Percentiles rank a stretch among this genome's conserved stretches.
phyloP scores from a whole-genome alignment of 2,888 invertebrate genomes.

The Clanis bilineata region DNA sequence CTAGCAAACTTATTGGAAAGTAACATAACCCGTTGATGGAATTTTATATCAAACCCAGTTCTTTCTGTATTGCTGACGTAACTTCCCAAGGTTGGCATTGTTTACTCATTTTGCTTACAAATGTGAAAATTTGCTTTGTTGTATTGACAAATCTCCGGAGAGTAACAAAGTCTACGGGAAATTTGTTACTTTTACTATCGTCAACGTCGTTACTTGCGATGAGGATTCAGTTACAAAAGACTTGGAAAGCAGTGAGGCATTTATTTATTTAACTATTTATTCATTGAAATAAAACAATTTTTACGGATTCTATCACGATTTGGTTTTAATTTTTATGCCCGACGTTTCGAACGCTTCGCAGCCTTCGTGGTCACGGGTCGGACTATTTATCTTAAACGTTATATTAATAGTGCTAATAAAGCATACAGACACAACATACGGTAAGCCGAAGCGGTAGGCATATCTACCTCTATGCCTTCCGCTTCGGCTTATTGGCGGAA shows the following conservation, averaged over 20 bases:
- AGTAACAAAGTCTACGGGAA: neutral
- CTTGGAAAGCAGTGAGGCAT: neutral
- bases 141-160: constrained; percentile 11
- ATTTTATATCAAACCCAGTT: neutral
- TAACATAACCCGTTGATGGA: neutral
- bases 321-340: too few species aligned
- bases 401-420: too few species aligned
- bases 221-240: neutral
- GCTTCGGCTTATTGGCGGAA: too few species aligned
- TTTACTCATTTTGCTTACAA: constrained; percentile 4
- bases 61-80: neutral
- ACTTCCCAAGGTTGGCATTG: neutral
- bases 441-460: too few species aligned
- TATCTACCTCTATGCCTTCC: too few species aligned
- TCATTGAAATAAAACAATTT: too few species aligned
- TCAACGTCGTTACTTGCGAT: neutral
- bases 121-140: neutral
- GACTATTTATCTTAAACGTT: too few species aligned
- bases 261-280: too few species aligned
- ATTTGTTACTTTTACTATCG: constrained; percentile 2
- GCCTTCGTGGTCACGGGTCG: too few species aligned
- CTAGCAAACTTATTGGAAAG: neutral
- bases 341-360: too few species aligned
- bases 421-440: too few species aligned
- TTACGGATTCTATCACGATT: too few species aligned